phyloP scores from a whole-genome alignment of 92 coral and sea anemone species.

The Epizoanthus scotinus region DNA sequence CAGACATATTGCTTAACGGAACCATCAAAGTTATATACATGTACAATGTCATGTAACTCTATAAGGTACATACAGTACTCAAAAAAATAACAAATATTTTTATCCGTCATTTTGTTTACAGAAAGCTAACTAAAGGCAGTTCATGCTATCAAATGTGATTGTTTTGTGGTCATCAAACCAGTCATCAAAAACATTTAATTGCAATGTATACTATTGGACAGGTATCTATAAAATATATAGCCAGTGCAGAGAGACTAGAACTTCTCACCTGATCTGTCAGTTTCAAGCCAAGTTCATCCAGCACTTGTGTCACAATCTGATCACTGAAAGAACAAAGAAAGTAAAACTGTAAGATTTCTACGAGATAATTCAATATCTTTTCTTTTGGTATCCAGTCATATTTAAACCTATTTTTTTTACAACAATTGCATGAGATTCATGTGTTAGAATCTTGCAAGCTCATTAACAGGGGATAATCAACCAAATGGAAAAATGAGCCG shows the following conservation, averaged over 20 bases:
- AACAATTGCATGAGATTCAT: no score
- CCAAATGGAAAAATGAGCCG: no score
- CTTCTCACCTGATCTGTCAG: slow-evolving; percentile 82
- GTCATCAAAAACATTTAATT: no score
- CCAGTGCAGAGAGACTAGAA: not conserved
- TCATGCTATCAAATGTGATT: no score
- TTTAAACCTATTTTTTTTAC: not conserved
- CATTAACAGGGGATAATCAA: not conserved
- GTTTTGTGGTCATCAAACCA: no score
- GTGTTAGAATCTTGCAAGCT: not conserved
- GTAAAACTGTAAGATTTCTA: not conserved
- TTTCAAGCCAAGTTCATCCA: slow-evolving; percentile 94
- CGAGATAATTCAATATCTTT: not conserved
- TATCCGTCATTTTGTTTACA: no score
- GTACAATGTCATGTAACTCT: no score
- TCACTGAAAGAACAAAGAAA: slow-evolving; percentile 60
- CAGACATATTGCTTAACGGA: no score
- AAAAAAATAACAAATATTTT: no score
- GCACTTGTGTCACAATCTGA: slow-evolving; percentile 81
- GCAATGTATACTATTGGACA: not conserved
- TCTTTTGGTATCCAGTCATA: not conserved
- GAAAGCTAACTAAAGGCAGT: not conserved
- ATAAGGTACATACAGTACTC: no score
- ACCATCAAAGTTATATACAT: no score
- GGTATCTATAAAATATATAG: no score